These are phyloP conservation scores for pig (Sus scrofa) DNA, from an alignment of 2,113 vertebrate genomes.

Conservation along the genomic window DNA sequence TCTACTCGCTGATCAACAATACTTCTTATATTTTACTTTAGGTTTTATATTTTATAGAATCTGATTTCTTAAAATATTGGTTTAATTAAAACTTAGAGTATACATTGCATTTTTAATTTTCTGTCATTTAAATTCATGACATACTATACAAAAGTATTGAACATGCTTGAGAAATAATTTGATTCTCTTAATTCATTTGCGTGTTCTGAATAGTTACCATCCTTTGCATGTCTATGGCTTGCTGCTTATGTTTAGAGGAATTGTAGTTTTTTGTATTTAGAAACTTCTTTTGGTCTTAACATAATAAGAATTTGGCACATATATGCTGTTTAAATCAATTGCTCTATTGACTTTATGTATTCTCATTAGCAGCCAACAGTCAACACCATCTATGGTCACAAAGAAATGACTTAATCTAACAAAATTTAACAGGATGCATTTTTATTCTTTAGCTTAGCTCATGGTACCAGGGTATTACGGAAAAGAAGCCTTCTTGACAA, in stretches of 20 bases:
- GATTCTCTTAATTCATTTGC: conserved; percentile 83
- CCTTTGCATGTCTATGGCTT: conserved; percentile 85
- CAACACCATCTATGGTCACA: background rate
- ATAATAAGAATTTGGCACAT: conserved; percentile 64
- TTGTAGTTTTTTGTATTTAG: conserved; percentile 76
- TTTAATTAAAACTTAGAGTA: conserved; percentile 45
- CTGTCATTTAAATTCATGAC: conserved; percentile 65
- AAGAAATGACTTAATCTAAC: conserved; percentile 64
- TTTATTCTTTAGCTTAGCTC: conserved; percentile 47
- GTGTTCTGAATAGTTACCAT: conserved; percentile 78
- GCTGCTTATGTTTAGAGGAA: conserved; percentile 79
- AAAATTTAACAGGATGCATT: background rate
- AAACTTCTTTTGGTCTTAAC: conserved; percentile 73
- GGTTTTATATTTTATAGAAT: conserved; percentile 59
- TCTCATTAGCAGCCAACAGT: conserved; percentile 73
- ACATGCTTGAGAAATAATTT: conserved; percentile 85
- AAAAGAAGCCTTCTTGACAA: conserved; percentile 46
- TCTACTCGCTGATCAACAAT: background rate
- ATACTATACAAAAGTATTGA: conserved; percentile 78
- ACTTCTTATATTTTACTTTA: conserved; percentile 25
- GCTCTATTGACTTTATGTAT: conserved; percentile 62
- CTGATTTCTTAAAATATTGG: conserved; percentile 46
- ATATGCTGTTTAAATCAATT: conserved; percentile 61
- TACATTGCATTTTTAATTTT: conserved; percentile 28
- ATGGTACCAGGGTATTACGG: conserved; percentile 30